phyloP scores from a whole-genome alignment of 2,113 vertebrate species.

The Oryzias melastigma region DNA sequence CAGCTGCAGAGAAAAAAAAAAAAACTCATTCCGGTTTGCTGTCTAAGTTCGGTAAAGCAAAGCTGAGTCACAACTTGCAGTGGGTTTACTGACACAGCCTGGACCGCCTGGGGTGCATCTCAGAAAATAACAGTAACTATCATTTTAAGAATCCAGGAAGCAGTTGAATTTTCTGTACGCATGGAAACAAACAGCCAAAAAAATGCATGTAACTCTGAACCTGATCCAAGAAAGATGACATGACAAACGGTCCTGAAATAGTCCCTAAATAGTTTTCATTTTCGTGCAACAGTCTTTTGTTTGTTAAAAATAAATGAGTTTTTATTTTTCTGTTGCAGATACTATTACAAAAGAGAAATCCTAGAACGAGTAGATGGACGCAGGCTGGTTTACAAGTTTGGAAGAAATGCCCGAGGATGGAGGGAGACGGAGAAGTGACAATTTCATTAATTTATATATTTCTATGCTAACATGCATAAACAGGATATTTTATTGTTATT shows the following conservation, averaged over 20 bases:
- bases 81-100: not conserved
- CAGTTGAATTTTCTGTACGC: not conserved
- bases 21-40: not conserved
- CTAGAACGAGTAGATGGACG: slow-evolving; percentile 95
- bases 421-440: slow-evolving; percentile 90
- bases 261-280: too few species aligned
- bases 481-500: slow-evolving; percentile 35
- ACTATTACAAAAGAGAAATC: slow-evolving; percentile 98
- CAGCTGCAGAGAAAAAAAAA: not conserved
- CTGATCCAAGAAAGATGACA: too few species aligned
- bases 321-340: slow-evolving; percentile 76
- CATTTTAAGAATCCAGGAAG: not conserved
- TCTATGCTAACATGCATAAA: slow-evolving; percentile 18
- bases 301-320: too few species aligned
- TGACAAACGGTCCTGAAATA: too few species aligned
- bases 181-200: not conserved
- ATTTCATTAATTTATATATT: slow-evolving; percentile 49
- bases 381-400: slow-evolving; percentile 97
- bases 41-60: not conserved
- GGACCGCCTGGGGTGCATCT: not conserved
- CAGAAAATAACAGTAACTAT: not conserved
- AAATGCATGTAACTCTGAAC: too few species aligned
- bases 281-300: not conserved
- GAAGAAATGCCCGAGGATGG: slow-evolving; percentile 94
- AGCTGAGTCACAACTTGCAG: not conserved